Evolutionary conservation across 1,140 invertebrate species (phyloP).

Genomic region (Argopecten irradians): DNA sequence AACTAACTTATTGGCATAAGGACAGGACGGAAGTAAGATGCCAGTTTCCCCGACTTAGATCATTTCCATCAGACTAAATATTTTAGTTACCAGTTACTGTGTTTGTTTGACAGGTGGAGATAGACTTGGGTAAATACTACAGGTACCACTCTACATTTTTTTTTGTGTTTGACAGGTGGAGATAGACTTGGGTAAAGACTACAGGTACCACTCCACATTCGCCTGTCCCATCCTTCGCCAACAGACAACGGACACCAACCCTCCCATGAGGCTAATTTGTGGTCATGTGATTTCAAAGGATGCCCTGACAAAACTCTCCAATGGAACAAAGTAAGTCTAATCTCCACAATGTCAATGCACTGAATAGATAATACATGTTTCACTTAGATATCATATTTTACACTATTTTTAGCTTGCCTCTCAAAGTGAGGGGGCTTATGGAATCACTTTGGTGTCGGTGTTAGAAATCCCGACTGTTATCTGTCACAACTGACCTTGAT

Average conservation of each 20-base stretch:
- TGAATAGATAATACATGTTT: background rate
- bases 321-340: conserved; percentile 89
- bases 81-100: too few relatives aligned
- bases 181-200: conserved; percentile 91
- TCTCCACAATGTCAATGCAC: too few relatives aligned
- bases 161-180: conserved; percentile 83
- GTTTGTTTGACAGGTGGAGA: conserved; percentile 87
- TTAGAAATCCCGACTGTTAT: too few relatives aligned
- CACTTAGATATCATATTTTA: background rate
- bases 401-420: too few relatives aligned
- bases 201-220: conserved; percentile 97
- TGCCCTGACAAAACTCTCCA: conserved; percentile 94
- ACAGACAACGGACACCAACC: conserved; percentile 97
- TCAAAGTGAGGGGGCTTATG: too few relatives aligned
- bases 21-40: too few relatives aligned
- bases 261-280: conserved; percentile 96
- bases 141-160: conserved; percentile 96
- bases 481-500: too few relatives aligned
- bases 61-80: too few relatives aligned
- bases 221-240: conserved; percentile 98
- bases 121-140: conserved; percentile 90
- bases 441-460: too few relatives aligned
- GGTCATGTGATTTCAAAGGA: conserved; percentile 99
- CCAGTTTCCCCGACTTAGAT: too few relatives aligned
- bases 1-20: too few relatives aligned